These are phyloP conservation scores for Amblyornis subalaris DNA, from an alignment of 2,113 vertebrate species.

Conservation along the genomic window DNA sequence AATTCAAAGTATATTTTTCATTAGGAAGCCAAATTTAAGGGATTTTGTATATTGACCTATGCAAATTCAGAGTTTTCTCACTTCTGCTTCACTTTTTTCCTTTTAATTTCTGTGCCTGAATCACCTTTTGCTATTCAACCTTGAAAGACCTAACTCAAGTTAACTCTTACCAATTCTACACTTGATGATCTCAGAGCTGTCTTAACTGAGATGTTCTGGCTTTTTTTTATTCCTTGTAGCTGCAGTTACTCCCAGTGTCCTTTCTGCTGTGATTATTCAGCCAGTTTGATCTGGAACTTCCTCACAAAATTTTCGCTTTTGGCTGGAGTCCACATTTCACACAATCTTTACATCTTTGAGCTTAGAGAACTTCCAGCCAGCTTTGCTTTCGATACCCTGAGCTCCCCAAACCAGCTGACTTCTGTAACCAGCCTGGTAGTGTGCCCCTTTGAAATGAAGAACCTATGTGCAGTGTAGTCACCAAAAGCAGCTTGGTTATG, in stretches of 20 bases:
- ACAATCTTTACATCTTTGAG: not conserved
- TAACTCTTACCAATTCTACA: not conserved
- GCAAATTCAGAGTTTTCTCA: not conserved
- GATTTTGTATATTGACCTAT: not conserved
- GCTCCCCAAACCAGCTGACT: not conserved
- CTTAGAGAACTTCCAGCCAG: not conserved
- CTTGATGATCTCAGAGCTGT: not conserved
- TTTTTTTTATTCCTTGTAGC: fast-evolving
- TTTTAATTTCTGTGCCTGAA: not conserved
- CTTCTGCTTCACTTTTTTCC: not conserved
- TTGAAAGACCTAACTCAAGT: not conserved
- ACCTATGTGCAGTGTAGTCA: not conserved
- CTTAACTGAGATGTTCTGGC: not conserved
- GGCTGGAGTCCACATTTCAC: not conserved
- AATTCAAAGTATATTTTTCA: not conserved
- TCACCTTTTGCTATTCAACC: not conserved
- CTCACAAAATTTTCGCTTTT: not conserved
- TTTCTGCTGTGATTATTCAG: not conserved
- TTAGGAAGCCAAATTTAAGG: not conserved
- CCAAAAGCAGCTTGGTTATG: not conserved
- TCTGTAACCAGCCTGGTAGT: not conserved
- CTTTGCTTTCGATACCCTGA: not conserved
- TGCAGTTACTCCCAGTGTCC: not conserved
- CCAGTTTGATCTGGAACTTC: not conserved
- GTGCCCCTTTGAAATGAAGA: not conserved